These are phyloP conservation scores for Rhabdophis nuchalis DNA, from an alignment of 2,797 vertebrate genomes.

Conservation along the genomic window DNA sequence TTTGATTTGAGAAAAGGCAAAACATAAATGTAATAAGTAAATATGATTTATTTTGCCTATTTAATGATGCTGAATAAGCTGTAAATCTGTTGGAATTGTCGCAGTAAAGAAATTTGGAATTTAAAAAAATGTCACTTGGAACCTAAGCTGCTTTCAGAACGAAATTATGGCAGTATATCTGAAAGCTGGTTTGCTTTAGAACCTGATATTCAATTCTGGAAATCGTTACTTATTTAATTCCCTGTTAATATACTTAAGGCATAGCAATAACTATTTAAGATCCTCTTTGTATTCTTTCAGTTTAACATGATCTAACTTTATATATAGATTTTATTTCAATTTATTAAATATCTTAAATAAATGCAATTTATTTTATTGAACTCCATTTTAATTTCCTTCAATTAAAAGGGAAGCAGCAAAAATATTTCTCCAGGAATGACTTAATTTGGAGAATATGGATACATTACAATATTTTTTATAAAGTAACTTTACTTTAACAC, in stretches of 20 bases:
- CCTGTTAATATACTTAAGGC: neutral
- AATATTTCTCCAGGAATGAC: neutral
- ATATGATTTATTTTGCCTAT: neutral
- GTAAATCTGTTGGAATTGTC: neutral
- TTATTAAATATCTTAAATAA: too few species aligned
- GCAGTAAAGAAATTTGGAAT: neutral
- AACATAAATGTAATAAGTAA: neutral
- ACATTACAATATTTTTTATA: neutral
- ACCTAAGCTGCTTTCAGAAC: neutral
- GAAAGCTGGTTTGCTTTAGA: neutral
- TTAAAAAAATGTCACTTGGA: neutral
- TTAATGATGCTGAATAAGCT: neutral
- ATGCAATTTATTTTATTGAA: neutral
- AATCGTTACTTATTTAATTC: neutral
- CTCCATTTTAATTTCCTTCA: neutral
- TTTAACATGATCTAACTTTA: neutral
- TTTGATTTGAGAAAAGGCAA: neutral
- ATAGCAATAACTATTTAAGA: neutral
- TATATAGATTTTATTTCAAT: neutral
- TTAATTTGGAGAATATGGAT: neutral
- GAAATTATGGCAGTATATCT: neutral
- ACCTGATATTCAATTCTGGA: neutral
- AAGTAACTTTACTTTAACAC: neutral
- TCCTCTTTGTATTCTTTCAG: neutral
- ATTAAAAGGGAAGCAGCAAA: neutral